These are phyloP conservation scores for Octodon degus DNA, from an alignment of 2,113 vertebrate genomes.

Conservation along the genomic window DNA sequence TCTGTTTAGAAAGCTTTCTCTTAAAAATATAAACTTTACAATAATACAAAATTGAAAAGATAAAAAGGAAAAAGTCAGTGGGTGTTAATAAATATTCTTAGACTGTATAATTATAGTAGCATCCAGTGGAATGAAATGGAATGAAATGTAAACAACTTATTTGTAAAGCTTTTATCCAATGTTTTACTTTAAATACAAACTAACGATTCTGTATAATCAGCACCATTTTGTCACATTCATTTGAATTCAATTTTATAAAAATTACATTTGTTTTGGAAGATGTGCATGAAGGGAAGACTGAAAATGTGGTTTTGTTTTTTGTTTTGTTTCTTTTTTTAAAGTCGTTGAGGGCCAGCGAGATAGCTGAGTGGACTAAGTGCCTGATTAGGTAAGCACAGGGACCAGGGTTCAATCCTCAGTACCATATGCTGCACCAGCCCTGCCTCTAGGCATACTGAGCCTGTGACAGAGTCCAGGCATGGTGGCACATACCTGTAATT, in stretches of 20 bases:
- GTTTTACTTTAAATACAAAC: not conserved
- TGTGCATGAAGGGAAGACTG: not conserved
- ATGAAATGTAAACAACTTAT: not conserved
- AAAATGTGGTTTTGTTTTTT: not conserved
- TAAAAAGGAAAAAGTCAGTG: not conserved
- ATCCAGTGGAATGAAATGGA: not conserved
- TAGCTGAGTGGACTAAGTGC: too few species aligned
- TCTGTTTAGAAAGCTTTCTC: constrained; percentile 10
- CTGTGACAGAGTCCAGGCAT: too few species aligned
- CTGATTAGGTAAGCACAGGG: too few species aligned
- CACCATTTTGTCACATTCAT: not conserved
- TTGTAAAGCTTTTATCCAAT: not conserved
- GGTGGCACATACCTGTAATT: too few species aligned
- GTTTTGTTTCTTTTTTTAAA: not conserved
- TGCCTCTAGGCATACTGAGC: too few species aligned
- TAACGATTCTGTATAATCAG: not conserved
- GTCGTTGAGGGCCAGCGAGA: too few species aligned
- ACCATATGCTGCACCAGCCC: too few species aligned
- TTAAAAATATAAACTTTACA: constrained; percentile 1
- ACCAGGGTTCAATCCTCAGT: too few species aligned
- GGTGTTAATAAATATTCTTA: not conserved
- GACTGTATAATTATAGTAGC: not conserved
- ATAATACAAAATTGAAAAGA: constrained; percentile 5
- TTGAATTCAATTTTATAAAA: not conserved
- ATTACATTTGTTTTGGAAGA: not conserved